Conservation (phyloP, 2,888 invertebrate species). For the Ametastegia equiseti region DNA sequence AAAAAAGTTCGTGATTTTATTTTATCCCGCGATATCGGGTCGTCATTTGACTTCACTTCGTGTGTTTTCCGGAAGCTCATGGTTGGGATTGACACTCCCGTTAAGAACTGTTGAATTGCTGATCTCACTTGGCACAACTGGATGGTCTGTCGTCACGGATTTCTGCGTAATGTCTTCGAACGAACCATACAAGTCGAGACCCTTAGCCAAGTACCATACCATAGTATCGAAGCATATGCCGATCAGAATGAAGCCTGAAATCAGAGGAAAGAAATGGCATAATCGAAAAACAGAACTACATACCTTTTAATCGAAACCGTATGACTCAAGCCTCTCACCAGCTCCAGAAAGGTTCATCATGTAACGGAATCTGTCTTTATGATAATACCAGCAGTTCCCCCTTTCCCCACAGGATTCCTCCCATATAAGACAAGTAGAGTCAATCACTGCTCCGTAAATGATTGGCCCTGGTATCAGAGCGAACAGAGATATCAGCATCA, state of each 20-base stretch:
- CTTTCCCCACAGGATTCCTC: conserved; percentile 80
- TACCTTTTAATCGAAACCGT: background rate
- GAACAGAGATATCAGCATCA: conserved; percentile 81
- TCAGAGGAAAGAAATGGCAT: conserved; percentile 36
- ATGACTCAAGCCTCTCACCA: conserved; percentile 71
- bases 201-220: conserved; percentile 80
- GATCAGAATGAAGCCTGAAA: conserved; percentile 78
- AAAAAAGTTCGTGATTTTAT: background rate
- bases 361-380: conserved; percentile 79
- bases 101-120: conserved; percentile 54
- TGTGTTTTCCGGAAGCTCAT: conserved; percentile 52
- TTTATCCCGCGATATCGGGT: background rate
- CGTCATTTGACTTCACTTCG: background rate
- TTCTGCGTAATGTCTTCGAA: conserved; percentile 65
- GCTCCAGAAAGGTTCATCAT: conserved; percentile 79
- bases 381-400: conserved; percentile 84
- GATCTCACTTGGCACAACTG: conserved; percentile 37
- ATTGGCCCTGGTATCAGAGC: conserved; percentile 85
- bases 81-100: conserved; percentile 56
- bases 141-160: conserved; percentile 62
- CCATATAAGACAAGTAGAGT: conserved; percentile 84
- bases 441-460: conserved; percentile 82
- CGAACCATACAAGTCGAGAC: conserved; percentile 80
- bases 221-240: conserved; percentile 80
- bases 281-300: background rate